phyloP scores from a whole-genome alignment of 2,797 vertebrate species.

The Mastacembelus armatus region DNA sequence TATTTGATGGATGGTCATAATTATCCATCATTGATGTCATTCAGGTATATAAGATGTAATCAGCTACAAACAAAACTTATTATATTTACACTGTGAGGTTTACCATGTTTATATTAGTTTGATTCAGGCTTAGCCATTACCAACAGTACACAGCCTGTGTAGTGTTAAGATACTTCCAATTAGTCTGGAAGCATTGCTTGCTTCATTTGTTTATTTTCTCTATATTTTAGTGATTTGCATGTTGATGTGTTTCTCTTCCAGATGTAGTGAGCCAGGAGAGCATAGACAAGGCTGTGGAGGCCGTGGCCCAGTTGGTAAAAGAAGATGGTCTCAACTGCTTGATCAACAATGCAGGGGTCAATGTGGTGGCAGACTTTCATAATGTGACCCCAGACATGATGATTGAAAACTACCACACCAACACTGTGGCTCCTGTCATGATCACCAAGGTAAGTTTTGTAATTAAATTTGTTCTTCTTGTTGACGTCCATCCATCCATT shows the following conservation, averaged over 20 bases:
- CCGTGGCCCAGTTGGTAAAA: conserved; percentile 79
- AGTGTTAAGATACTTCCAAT: no score
- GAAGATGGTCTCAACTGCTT: conserved; percentile 85
- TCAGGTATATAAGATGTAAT: no score
- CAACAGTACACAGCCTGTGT: no score
- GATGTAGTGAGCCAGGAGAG: conserved; percentile 84
- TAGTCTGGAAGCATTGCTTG: no score
- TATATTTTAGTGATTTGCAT: not conserved
- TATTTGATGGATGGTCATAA: no score
- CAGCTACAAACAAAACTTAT: no score
- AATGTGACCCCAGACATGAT: conserved; percentile 84
- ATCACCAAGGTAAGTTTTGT: conserved; percentile 81
- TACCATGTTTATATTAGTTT: no score
- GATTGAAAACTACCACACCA: conserved; percentile 84
- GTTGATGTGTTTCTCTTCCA: conserved; percentile 44
- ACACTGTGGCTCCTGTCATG: conserved; percentile 84
- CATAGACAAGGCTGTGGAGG: conserved; percentile 80
- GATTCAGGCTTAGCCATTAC: no score
- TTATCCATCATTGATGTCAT: no score
- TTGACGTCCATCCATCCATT: not conserved
- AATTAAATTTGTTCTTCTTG: not conserved
- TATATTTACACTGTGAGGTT: no score
- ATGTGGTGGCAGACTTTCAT: conserved; percentile 79
- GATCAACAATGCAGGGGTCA: conserved; percentile 88
- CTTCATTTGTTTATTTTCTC: not conserved